phyloP scores from a whole-genome alignment of 1,140 invertebrate species.

The Drosophila insularis region DNA sequence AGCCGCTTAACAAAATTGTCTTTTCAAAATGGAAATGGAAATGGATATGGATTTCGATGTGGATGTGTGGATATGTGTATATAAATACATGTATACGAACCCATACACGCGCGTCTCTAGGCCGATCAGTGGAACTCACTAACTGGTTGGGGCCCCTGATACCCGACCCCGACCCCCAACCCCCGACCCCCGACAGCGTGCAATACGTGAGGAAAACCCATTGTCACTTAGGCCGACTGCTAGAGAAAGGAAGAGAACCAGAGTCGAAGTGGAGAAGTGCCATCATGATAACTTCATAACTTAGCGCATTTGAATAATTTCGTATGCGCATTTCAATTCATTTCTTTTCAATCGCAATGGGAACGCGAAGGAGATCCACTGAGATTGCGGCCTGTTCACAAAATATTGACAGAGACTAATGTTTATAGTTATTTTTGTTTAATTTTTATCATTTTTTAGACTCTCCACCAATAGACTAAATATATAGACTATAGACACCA shows the following conservation, averaged over 20 bases:
- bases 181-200: constrained; percentile 20
- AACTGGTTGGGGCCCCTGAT: not conserved
- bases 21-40: constrained; percentile 45
- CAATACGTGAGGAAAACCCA: constrained; percentile 59
- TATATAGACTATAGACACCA: too few species aligned
- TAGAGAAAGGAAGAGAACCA: constrained; percentile 27
- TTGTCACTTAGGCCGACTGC: constrained; percentile 53
- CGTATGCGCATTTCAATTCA: constrained; percentile 79
- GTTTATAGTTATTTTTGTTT: constrained; percentile 15
- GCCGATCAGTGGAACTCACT: constrained; percentile 12
- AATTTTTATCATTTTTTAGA: not conserved
- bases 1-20: constrained; percentile 69
- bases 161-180: constrained; percentile 35
- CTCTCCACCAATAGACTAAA: too few species aligned
- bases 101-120: constrained; percentile 34
- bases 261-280: constrained; percentile 52
- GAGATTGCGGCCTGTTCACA: constrained; percentile 34
- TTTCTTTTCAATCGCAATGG: constrained; percentile 47
- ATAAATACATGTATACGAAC: too few species aligned
- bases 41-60: not conserved
- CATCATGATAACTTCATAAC: constrained; percentile 81
- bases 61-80: too few species aligned
- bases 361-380: constrained; percentile 14
- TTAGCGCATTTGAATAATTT: constrained; percentile 78
- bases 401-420: constrained; percentile 77